Conservation (phyloP, 30 jellyfish, hydroid and myxozoan genomes). For the Chrysaora quinquecirrha region DNA sequence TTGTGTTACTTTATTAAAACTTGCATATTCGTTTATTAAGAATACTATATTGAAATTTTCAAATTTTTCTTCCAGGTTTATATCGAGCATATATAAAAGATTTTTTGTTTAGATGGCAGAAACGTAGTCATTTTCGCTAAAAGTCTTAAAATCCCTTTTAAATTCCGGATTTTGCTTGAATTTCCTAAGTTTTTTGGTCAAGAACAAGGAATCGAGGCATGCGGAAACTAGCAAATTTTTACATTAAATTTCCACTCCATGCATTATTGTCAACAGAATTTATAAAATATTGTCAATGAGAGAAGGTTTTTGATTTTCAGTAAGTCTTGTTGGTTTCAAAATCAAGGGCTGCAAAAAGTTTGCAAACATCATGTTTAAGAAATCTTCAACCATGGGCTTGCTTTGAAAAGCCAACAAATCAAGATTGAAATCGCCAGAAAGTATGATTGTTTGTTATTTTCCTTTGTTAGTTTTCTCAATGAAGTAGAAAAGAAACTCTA, state of each 20-base stretch:
- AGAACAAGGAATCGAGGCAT: neutral
- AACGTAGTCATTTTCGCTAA: neutral
- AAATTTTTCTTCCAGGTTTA: neutral
- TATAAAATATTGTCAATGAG: neutral
- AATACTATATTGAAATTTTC: neutral
- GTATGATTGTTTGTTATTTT: no score
- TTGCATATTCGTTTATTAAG: neutral
- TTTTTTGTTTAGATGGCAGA: neutral
- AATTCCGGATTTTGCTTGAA: neutral
- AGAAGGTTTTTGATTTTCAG: neutral
- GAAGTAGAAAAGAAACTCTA: neutral
- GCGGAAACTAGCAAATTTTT: neutral
- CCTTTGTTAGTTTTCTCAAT: neutral
- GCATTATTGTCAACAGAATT: neutral
- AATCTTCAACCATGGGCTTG: neutral
- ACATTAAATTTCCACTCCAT: neutral
- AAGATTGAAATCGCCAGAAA: neutral
- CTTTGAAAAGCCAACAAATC: neutral
- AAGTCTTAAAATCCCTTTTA: neutral
- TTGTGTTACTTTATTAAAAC: neutral
- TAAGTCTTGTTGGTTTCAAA: neutral
- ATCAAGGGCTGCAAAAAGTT: neutral
- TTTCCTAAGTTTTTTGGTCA: neutral
- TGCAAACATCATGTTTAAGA: neutral
- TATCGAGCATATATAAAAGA: neutral